Conservation (phyloP, 2,797 vertebrate species). For the Oreochromis grahami region DNA sequence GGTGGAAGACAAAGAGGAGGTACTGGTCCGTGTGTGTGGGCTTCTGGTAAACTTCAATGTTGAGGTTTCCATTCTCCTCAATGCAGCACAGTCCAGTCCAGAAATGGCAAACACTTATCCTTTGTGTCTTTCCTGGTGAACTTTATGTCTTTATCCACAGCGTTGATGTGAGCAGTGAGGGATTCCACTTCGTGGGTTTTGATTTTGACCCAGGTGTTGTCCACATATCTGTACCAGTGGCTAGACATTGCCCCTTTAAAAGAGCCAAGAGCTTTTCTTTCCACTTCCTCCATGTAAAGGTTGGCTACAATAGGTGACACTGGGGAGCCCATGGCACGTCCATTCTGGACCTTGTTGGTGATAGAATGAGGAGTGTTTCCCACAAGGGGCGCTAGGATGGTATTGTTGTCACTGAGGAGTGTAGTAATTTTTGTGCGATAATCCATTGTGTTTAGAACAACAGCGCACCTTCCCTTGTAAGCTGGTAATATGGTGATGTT, state of each 20-base stretch:
- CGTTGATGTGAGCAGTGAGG: no score
- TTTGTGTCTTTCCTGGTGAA: no score
- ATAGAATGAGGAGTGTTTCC: not conserved
- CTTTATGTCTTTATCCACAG: no score
- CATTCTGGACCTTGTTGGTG: not conserved
- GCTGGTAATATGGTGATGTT: not conserved
- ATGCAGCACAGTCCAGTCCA: no score
- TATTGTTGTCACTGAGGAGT: not conserved
- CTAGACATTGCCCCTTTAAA: not conserved
- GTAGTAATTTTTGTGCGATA: not conserved
- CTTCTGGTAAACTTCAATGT: no score
- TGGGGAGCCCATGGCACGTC: no score
- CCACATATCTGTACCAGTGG: fast-evolving
- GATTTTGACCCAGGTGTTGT: no score
- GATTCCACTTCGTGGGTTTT: fast-evolving
- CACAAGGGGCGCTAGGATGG: not conserved
- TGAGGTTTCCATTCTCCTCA: no score
- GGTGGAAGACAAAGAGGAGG: no score
- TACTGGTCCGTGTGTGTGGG: no score
- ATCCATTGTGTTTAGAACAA: not conserved
- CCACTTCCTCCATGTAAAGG: not conserved
- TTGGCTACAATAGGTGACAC: not conserved
- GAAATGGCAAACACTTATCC: no score
- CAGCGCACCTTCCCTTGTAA: not conserved
- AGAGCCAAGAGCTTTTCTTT: not conserved